Conservation (phyloP, 1,140 invertebrate genomes). For the Hypothenemus hampei region DNA sequence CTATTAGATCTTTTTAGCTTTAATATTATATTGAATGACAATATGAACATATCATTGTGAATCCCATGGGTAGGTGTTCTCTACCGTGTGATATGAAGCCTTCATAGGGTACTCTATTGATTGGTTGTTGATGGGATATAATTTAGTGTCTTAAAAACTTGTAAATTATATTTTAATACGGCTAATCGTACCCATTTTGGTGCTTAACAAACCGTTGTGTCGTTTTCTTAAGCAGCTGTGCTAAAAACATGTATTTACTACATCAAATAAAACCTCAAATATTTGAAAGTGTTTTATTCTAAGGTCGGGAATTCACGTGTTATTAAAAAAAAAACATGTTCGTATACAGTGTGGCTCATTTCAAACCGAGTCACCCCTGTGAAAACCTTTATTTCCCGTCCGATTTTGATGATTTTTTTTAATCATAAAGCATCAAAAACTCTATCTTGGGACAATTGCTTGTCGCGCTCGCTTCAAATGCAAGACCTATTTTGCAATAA, state of each 20-base stretch:
- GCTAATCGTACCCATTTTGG: slow-evolving; percentile 35
- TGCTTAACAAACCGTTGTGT: slow-evolving; percentile 30
- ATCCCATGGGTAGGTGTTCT: slow-evolving; percentile 34
- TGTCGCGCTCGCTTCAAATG: too few species aligned
- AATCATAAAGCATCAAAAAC: too few species aligned
- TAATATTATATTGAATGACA: slow-evolving; percentile 43
- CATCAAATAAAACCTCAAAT: slow-evolving; percentile 28
- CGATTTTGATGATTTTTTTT: too few species aligned
- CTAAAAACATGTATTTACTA: slow-evolving; percentile 35
- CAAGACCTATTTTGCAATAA: too few species aligned
- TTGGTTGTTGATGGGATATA: slow-evolving; percentile 32
- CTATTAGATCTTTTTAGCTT: slow-evolving; percentile 37
- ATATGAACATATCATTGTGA: slow-evolving; percentile 45
- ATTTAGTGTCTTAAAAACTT: slow-evolving; percentile 43
- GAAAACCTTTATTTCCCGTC: too few species aligned
- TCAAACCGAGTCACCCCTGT: too few species aligned
- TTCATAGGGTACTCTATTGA: slow-evolving; percentile 38
- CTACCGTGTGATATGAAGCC: slow-evolving; percentile 44
- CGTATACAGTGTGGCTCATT: too few species aligned
- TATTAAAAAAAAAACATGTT: too few species aligned
- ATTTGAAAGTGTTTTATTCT: too few species aligned
- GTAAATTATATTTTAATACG: slow-evolving; percentile 31
- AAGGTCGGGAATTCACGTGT: too few species aligned
- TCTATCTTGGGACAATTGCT: too few species aligned
- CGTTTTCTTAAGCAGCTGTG: slow-evolving; percentile 37